Evolutionary conservation across 2,888 invertebrate genomes (phyloP).

Genomic region (Dysmachus trigonus): DNA sequence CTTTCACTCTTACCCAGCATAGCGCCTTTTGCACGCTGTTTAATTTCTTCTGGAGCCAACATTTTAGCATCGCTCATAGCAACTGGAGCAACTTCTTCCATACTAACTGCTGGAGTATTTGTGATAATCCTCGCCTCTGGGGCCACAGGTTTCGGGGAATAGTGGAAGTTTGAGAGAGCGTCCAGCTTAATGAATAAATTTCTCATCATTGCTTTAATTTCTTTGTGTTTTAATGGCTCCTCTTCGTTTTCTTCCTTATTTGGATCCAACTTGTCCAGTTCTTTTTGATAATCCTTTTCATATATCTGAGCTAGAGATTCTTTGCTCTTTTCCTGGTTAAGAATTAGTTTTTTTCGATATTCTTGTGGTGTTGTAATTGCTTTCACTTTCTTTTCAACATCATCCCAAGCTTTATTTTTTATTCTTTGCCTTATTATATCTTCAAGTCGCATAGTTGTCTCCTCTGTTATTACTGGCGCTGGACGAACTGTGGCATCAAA

Average conservation of each 20-base stretch:
- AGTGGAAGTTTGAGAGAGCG: conserved; percentile 93
- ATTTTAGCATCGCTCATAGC: conserved; percentile 84
- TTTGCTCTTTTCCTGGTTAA: conserved; percentile 95
- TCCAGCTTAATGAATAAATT: conserved; percentile 86
- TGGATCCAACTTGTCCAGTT: conserved; percentile 67
- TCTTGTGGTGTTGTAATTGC: conserved; percentile 82
- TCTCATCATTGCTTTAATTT: conserved; percentile 79
- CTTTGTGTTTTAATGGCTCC: conserved; percentile 80
- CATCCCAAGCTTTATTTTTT: conserved; percentile 94
- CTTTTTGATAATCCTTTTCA: conserved; percentile 83
- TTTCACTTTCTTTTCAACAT: conserved; percentile 87
- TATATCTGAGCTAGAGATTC: conserved; percentile 92
- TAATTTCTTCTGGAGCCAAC: conserved; percentile 93
- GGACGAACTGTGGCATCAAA: conserved; percentile 86
- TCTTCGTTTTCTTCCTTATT: conserved; percentile 63
- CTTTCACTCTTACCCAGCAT: conserved; percentile 79
- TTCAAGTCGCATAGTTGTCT: conserved; percentile 86
- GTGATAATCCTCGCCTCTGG: conserved; percentile 91
- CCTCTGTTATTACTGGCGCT: conserved; percentile 91
- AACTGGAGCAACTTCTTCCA: conserved; percentile 96
- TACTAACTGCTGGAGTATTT: conserved; percentile 87
- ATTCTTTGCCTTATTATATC: conserved; percentile 91
- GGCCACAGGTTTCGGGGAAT: conserved; percentile 85
- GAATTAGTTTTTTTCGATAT: conserved; percentile 85
- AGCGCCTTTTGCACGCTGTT: conserved; percentile 68